Conservation (phyloP, 1,140 invertebrate species). For the Ditylenchus dipsaci region DNA sequence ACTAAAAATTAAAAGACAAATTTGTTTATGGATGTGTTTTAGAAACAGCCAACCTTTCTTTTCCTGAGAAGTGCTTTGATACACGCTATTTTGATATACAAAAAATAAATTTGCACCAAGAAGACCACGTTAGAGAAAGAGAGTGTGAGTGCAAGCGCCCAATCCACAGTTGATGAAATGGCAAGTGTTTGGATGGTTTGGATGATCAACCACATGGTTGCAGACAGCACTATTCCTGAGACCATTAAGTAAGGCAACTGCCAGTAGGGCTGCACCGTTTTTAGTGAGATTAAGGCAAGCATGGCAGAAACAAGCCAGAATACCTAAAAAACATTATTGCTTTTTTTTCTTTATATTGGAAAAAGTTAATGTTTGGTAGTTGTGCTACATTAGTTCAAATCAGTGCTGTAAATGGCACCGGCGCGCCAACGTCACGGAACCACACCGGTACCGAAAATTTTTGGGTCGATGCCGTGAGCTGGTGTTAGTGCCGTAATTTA, state of each 20-base stretch:
- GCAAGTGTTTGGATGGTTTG: slow-evolving; percentile 1
- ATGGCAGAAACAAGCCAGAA: slow-evolving; percentile 21
- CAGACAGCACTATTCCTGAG: slow-evolving; percentile 14
- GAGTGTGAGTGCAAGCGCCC: slow-evolving; percentile 14
- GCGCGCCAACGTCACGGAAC: too few species aligned
- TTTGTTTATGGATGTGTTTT: background rate
- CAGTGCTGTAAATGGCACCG: too few species aligned
- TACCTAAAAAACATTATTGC: slow-evolving; percentile 8
- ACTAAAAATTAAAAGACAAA: background rate
- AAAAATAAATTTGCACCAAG: slow-evolving; percentile 21
- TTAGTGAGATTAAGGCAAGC: slow-evolving; percentile 18
- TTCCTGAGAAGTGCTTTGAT: slow-evolving; percentile 30
- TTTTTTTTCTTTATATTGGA: background rate
- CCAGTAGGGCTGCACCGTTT: slow-evolving; percentile 16
- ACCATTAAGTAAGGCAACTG: slow-evolving; percentile 23
- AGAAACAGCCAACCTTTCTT: slow-evolving; percentile 16
- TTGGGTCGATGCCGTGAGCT: too few species aligned
- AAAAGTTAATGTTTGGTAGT: too few species aligned
- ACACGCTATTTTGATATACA: slow-evolving; percentile 22
- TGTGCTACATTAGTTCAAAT: too few species aligned
- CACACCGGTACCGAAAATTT: too few species aligned
- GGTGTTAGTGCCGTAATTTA: too few species aligned
- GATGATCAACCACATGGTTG: slow-evolving; percentile 18
- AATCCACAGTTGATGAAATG: slow-evolving; percentile 7
- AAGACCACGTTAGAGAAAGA: slow-evolving; percentile 10